A percentile compares a stretch with the other conserved stretches of the same genome.
Evolutionary conservation across 92 coral and sea anemone species (phyloP).

Genomic region (Zoanthus sociatus): DNA sequence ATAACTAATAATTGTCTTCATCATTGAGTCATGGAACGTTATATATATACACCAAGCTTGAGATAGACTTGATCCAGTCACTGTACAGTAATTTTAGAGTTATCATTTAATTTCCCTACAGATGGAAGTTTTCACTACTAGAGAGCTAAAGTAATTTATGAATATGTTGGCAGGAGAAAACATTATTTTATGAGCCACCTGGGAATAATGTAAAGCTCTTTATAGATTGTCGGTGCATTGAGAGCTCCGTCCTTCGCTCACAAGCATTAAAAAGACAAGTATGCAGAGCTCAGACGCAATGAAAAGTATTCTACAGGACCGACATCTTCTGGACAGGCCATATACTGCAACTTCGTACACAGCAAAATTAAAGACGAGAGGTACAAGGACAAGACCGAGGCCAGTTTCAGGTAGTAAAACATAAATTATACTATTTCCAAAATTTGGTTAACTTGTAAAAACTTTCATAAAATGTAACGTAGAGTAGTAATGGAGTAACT

Average conservation of each 20-base stretch:
- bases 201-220: background rate
- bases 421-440: too few species aligned
- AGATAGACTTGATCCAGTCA: background rate
- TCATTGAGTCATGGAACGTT: background rate
- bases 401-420: slow-evolving; percentile 25
- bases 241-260: background rate
- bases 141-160: too few species aligned
- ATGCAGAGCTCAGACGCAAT: slow-evolving; percentile 46
- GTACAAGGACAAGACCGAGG: slow-evolving; percentile 35
- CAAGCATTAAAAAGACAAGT: background rate
- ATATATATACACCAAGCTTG: background rate
- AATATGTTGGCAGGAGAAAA: too few species aligned
- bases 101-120: background rate
- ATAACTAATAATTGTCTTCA: background rate
- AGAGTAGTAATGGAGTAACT: too few species aligned
- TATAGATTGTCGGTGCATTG: too few species aligned
- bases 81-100: background rate
- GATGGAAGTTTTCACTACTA: background rate
- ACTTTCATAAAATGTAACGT: too few species aligned
- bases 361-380: background rate
- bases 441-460: background rate
- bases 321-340: slow-evolving; percentile 36
- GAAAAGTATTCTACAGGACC: slow-evolving; percentile 35
- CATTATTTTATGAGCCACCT: background rate
- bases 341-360: slow-evolving; percentile 23